phyloP scores from a whole-genome alignment of 2,113 vertebrate species.

The Apodemus sylvaticus region DNA sequence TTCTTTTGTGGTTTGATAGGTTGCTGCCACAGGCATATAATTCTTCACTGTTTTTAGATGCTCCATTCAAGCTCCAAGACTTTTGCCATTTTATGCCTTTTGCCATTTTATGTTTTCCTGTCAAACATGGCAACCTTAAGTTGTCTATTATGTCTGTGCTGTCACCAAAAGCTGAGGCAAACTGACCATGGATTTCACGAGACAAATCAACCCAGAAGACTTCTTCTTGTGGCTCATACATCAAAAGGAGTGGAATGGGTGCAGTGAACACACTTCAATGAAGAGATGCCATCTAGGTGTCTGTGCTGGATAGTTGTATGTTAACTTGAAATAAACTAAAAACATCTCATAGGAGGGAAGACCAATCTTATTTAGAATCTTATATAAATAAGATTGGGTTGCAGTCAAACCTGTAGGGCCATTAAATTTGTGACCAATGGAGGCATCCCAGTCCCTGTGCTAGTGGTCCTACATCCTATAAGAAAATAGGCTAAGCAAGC shows the following conservation, averaged over 20 bases:
- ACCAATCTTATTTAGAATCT: background rate
- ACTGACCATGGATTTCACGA: background rate
- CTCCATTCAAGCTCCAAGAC: background rate
- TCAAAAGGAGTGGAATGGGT: background rate
- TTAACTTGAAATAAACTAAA: background rate
- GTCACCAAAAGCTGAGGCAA: background rate
- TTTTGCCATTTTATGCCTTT: background rate
- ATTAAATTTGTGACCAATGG: background rate
- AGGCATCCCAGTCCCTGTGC: no score
- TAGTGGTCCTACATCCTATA: background rate
- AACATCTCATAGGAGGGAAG: background rate
- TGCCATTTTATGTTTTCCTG: background rate
- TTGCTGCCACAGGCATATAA: background rate
- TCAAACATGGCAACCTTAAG: background rate
- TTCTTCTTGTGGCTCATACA: background rate
- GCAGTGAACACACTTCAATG: background rate
- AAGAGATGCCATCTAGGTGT: background rate
- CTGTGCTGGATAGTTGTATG: background rate
- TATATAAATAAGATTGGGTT: background rate
- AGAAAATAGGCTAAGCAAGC: background rate
- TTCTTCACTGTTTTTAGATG: background rate
- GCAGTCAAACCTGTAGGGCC: background rate
- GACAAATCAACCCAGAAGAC: background rate
- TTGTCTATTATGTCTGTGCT: background rate
- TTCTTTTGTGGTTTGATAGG: background rate